Evolutionary conservation across 2,113 vertebrate genomes (phyloP), one percentile per base, ranked within the genome.

Genomic region (Hippocampus comes): DNA sequence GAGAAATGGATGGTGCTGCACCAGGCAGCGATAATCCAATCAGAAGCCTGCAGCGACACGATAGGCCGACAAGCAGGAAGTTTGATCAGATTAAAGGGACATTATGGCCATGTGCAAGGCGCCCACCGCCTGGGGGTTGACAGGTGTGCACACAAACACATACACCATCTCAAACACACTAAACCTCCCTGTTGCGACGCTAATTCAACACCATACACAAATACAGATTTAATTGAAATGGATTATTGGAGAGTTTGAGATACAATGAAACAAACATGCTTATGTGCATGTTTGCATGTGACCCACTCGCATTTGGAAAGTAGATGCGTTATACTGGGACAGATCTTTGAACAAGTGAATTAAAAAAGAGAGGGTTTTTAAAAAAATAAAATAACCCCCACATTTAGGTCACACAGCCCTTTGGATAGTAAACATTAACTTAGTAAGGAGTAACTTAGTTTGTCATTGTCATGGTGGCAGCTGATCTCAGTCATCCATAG

Each of bases 61-160:
- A 96, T 95, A 95, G 95, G 96, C 95, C 90, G 90, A 87, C 94
- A 95, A 95, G 95, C 94, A 91, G 94, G 94, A 95, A 96, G 94
- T 94, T 95, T 90, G 89, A 98, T 97, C 93, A 94, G 96, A 98
- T 98, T 96, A 94, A 94, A 85, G 92, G 93, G 93, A 94, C 94
- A 96, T 96, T 96, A 97, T 90, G 93, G 94, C 94, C 93, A 93
- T 94, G 95, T 93, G 93, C 91, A 94, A 94, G 90, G 94, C 90
- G 90, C 92, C 93, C 76, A 78, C 46, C 71, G 86, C 90, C 88
- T 79, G 75, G 34, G 86, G 90, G 86, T 72, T 88, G 86, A 88
- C 85, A 89, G 86, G 86, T 85, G 86, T 60, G 55, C 67, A 43
- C 71, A 59, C 65, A 75, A 11, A 27, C n/a, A 48, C 75, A 57